Base-by-base conservation (phyloP, 2,888 invertebrate genomes). In the Frankliniella intonsa region DNA sequence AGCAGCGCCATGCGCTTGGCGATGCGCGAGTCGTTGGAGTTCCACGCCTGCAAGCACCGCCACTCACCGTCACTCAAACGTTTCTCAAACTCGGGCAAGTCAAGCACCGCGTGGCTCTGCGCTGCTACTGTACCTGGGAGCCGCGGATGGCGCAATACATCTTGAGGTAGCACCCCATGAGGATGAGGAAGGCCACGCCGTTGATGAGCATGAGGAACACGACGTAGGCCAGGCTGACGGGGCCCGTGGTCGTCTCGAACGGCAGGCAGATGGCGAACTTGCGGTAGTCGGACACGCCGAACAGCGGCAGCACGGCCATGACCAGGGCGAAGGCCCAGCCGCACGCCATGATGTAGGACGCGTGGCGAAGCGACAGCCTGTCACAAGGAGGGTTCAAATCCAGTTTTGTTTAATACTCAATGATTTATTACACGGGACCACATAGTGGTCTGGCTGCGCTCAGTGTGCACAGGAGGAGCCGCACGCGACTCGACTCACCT, bases 141-240 rank as follows among this genome's bases (percentile, higher is more conserved):
- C 97, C 97, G n/a, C 97, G 92, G 85, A 98, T 97, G 82, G 97
- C 97, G 89, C 97, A 97, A 89, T 98, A 98, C 97, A 98, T 98
- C 89, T 97, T 97, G 83, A 97, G 90, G 88, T 98, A 98, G 88
- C 98, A 98, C 82, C 97, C 95, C 92, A 98, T 96, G 82, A 99
- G 92, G 83, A 97, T 97, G 55, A 97, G 90, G 88, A 99, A 99
- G 2, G 98, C 97, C 38, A 96, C 90, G 8, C 98, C 97, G 88
- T 98, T 99, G 87, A 97, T 93, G 84, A 94, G 90, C 91, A 99
- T 95, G 82, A 98, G 90, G 84, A 96, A 93, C 2, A 97, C 94
- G 49, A 98, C 97, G 89, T 98, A 98, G 3, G 93, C 93, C 82
- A 97, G 89, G 84, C 97, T 95, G 62, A 92, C 92, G 2, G 93